phyloP scores from a whole-genome alignment of 2,888 invertebrate genomes.

The Cylloceria caligata region DNA sequence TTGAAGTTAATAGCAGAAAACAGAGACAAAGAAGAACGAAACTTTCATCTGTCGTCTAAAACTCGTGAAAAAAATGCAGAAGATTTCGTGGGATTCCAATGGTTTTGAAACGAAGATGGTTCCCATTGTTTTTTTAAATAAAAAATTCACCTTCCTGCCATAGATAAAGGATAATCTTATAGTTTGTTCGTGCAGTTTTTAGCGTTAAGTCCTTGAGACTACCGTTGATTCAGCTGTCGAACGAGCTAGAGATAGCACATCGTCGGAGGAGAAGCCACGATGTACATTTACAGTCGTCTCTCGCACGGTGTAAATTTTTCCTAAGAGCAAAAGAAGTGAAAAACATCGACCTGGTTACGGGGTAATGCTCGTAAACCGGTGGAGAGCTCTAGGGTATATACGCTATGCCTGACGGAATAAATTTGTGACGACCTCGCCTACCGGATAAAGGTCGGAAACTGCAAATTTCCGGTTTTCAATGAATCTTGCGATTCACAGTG shows the following conservation, averaged over 20 bases:
- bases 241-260: conserved; percentile 43
- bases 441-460: conserved; percentile 68
- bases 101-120: conserved; percentile 10
- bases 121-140: conserved; percentile 35
- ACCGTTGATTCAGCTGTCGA: conserved; percentile 40
- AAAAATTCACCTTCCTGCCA: conserved; percentile 17
- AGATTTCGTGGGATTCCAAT: conserved; percentile 14
- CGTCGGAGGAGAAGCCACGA: conserved; percentile 27
- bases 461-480: conserved; percentile 69
- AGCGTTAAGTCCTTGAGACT: conserved; percentile 45
- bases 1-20: neutral
- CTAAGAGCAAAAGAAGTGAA: conserved; percentile 4
- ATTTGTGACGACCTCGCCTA: conserved; percentile 66
- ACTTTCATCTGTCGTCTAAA: neutral
- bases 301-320: conserved; percentile 35
- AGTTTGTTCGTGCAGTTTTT: conserved; percentile 23
- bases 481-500: conserved; percentile 54
- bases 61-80: neutral
- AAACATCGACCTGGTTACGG: conserved; percentile 54
- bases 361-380: conserved; percentile 30
- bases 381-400: conserved; percentile 34
- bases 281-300: conserved; percentile 44
- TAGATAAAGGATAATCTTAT: conserved; percentile 34
- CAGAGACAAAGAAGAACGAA: neutral
- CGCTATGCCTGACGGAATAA: conserved; percentile 50